These are phyloP conservation scores for Cydia splendana DNA, from an alignment of 1,140 invertebrate genomes.

Conservation along the genomic window DNA sequence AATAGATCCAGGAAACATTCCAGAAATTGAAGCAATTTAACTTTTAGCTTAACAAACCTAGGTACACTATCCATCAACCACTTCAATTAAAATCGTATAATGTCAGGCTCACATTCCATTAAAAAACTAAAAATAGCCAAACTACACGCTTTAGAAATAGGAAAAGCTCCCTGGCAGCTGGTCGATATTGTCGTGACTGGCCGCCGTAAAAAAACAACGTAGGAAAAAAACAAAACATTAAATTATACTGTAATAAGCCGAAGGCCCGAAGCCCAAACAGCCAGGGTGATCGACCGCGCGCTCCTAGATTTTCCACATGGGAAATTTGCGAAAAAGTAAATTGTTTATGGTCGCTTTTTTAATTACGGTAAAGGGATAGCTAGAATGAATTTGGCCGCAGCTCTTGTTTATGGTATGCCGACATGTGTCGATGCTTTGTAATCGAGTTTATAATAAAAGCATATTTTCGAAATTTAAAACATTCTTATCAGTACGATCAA, in stretches of 20 bases:
- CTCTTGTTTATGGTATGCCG: not conserved
- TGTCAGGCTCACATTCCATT: constrained; percentile 25
- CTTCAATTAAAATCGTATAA: not conserved
- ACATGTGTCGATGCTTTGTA: not conserved
- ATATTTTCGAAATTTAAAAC: not conserved
- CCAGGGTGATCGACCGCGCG: constrained; percentile 64
- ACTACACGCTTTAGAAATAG: constrained; percentile 39
- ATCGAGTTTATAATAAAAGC: not conserved
- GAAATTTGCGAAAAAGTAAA: constrained; percentile 64
- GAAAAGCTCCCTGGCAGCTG: constrained; percentile 42
- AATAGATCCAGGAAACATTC: too few relatives aligned
- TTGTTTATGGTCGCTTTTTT: constrained; percentile 39
- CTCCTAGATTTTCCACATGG: constrained; percentile 66
- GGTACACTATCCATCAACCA: not conserved
- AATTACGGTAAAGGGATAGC: constrained; percentile 4
- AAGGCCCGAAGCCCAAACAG: constrained; percentile 50
- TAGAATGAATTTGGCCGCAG: not conserved
- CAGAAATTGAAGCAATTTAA: not conserved
- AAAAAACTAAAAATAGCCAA: constrained; percentile 30
- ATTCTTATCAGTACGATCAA: not conserved
- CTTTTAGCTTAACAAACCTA: not conserved
- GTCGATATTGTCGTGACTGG: constrained; percentile 73
- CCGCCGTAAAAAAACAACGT: constrained; percentile 65
- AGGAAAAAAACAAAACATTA: constrained; percentile 68
- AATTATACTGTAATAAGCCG: constrained; percentile 73